These are phyloP conservation scores for Drosophila seclusa DNA, from an alignment of 2,888 invertebrate genomes.

Conservation along the genomic window DNA sequence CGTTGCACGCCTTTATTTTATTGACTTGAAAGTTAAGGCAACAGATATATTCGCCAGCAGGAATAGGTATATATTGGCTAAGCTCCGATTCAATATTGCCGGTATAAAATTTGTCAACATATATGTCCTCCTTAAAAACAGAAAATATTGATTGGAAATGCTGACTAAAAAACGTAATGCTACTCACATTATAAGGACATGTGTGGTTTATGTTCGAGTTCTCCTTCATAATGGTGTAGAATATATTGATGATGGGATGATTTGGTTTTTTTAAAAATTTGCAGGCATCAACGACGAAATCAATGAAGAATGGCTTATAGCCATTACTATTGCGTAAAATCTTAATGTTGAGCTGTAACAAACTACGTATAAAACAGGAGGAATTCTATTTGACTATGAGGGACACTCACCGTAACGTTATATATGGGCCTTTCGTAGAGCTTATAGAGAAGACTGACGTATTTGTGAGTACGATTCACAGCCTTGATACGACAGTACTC, in stretches of 20 bases:
- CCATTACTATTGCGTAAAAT: accelerated
- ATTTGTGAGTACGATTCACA: slow-evolving; percentile 7
- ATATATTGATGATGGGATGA: accelerated
- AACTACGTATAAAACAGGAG: neutral
- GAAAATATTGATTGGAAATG: neutral
- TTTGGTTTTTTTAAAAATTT: neutral
- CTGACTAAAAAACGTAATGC: neutral
- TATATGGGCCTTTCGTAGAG: neutral
- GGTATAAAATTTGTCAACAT: neutral
- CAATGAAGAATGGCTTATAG: neutral
- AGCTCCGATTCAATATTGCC: neutral
- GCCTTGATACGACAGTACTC: neutral
- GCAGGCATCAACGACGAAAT: neutral
- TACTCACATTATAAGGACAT: neutral
- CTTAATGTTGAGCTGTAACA: neutral
- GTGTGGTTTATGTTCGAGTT: neutral
- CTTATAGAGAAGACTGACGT: neutral
- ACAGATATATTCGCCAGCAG: neutral
- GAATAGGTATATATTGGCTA: neutral
- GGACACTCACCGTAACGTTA: neutral
- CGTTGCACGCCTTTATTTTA: neutral
- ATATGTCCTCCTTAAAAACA: neutral
- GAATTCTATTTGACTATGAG: neutral
- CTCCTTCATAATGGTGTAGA: neutral
- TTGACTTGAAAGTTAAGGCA: neutral